Evolutionary conservation across 2,113 vertebrate genomes (phyloP), one percentile per base, ranked within the genome.

Genomic region (Ceyx melanurus): DNA sequence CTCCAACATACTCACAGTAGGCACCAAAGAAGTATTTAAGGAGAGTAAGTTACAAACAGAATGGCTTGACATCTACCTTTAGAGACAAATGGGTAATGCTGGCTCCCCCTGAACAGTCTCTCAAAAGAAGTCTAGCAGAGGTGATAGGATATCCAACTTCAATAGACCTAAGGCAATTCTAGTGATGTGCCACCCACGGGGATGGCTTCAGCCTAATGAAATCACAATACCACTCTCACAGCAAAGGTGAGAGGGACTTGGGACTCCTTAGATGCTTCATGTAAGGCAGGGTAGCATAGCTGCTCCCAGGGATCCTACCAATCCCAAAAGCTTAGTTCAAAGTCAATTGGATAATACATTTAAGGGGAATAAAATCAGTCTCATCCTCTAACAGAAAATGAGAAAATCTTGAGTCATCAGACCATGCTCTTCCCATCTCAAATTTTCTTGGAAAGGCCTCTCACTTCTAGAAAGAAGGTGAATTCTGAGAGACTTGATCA

Each of bases 391-490:
- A 62, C 7, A 78, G 75, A 67, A 95, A 95, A 95, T 71, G 10
- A 90, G 61, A 57, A 89, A 86, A 82, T 84, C 43, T 57, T 60
- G 29, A 86, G 40, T 37, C 57, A 92, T 89, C 33, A 56, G 84
- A 82, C 35, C 70, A 70, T 70, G 58, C 75, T 84, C 73, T 94
- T 95, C 43, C 80, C 35, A 85, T 67, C 45, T 90, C 66, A 10
- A 92, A 84, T 76, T 88, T 84, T 74, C 56, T 72, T 87, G 84
- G 72, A 48, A 95, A 84, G 96, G 29, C 54, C 67, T 94, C 37
- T 86, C 2, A 3, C 48, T 94, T 79, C 81, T 70, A 90, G 71
- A 88, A 93, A 76, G 65, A 82, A 65, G 90, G 92, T 89, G 51
- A 90, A 93, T 88, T 96, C 78, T 5, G 0, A 73, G 70, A 89